Evolutionary conservation across 2,888 invertebrate species (phyloP).

Genomic region (Aplocera efformata): DNA sequence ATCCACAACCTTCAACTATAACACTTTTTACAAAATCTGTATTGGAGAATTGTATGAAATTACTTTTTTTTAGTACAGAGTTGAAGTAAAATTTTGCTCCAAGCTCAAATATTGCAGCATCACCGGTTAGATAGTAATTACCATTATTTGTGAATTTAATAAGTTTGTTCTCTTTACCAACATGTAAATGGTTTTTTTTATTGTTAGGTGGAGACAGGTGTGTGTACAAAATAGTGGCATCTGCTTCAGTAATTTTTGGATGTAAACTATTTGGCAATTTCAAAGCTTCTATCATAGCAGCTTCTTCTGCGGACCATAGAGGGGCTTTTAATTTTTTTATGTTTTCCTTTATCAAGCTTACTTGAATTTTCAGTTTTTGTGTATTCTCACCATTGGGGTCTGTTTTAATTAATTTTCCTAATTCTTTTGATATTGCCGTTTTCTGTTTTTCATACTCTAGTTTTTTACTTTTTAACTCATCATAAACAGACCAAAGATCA

Average conservation of each 20-base stretch:
- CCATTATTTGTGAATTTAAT: slow-evolving; percentile 81
- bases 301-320: slow-evolving; percentile 87
- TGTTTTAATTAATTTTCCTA: slow-evolving; percentile 65
- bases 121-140: slow-evolving; percentile 82
- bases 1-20: slow-evolving; percentile 86
- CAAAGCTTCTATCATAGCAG: slow-evolving; percentile 82
- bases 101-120: slow-evolving; percentile 87
- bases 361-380: slow-evolving; percentile 79
- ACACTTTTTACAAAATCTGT: slow-evolving; percentile 89
- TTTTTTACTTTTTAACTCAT: slow-evolving; percentile 74
- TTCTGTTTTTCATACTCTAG: slow-evolving; percentile 74
- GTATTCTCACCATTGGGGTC: slow-evolving; percentile 58
- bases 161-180: slow-evolving; percentile 74
- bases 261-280: slow-evolving; percentile 87
- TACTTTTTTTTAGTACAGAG: slow-evolving; percentile 56
- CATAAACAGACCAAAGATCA: slow-evolving; percentile 82
- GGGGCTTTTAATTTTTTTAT: slow-evolving; percentile 82
- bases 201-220: slow-evolving; percentile 44
- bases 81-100: slow-evolving; percentile 78
- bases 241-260: slow-evolving; percentile 76
- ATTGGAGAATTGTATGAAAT: slow-evolving; percentile 85
- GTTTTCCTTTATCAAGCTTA: slow-evolving; percentile 80
- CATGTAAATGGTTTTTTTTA: slow-evolving; percentile 75
- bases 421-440: slow-evolving; percentile 64
- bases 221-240: slow-evolving; percentile 50